Evolutionary conservation across 1,140 invertebrate genomes (phyloP).

Genomic region (Brachionus calyciflorus): DNA sequence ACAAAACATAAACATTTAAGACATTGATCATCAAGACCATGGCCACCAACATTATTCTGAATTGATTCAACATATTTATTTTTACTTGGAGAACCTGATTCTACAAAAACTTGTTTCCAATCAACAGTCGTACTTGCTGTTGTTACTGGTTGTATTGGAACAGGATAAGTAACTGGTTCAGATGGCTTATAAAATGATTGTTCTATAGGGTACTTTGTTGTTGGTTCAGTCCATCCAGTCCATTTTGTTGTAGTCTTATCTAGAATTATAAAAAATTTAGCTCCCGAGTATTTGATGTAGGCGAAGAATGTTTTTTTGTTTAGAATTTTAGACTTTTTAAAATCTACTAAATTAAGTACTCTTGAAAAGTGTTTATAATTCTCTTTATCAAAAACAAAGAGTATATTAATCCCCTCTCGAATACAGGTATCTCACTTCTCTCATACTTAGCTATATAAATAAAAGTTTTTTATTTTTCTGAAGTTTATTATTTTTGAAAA

Average conservation of each 20-base stretch:
- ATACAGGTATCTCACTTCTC: too few species aligned
- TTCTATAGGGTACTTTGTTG: neutral
- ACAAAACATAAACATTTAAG: slow-evolving; percentile 46
- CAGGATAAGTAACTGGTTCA: neutral
- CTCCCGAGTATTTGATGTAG: too few species aligned
- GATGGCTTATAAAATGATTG: too few species aligned
- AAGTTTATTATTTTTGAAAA: too few species aligned
- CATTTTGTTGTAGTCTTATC: neutral
- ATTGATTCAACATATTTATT: neutral
- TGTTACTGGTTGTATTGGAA: neutral
- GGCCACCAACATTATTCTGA: neutral
- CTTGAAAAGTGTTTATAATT: too few species aligned
- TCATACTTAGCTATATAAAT: too few species aligned
- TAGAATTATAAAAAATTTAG: neutral
- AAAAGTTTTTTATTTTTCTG: too few species aligned
- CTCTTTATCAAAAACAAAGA: too few species aligned
- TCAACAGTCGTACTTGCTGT: neutral
- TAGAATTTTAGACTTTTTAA: too few species aligned
- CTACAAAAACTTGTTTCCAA: slow-evolving; percentile 24
- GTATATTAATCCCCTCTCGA: too few species aligned
- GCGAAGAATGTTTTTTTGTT: too few species aligned
- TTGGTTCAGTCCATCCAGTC: neutral
- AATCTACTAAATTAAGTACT: too few species aligned
- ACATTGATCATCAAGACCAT: slow-evolving; percentile 11
- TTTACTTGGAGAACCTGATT: neutral